A percentile compares a stretch with the other conserved stretches of the same genome.
Evolutionary conservation across 92 coral and sea anemone genomes (phyloP).

Genomic region (Parazoanthus atlanticus): DNA sequence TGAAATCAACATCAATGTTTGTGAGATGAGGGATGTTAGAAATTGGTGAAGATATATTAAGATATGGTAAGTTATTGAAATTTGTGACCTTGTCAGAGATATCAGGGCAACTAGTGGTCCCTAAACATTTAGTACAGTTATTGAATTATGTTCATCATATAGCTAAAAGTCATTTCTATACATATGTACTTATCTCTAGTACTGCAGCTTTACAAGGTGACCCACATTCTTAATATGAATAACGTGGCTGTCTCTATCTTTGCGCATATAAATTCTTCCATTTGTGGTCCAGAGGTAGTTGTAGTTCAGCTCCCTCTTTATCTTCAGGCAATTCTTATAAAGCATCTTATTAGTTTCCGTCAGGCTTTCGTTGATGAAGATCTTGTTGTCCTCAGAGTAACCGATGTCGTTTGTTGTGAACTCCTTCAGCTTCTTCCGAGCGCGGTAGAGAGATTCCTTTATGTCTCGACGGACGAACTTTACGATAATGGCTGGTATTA

Average conservation of each 20-base stretch:
- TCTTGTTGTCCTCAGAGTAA: neutral
- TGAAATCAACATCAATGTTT: conserved; percentile 42
- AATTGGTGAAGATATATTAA: conserved; percentile 50
- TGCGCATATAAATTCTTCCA: neutral
- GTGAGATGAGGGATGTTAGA: conserved; percentile 52
- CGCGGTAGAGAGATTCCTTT: conserved; percentile 11
- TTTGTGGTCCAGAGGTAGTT: neutral
- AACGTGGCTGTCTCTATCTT: conserved; percentile 8
- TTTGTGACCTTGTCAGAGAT: conserved; percentile 14
- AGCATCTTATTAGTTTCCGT: neutral
- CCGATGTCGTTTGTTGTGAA: neutral
- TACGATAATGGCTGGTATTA: neutral
- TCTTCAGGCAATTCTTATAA: neutral
- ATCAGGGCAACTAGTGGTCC: too few species aligned
- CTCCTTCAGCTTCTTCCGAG: neutral
- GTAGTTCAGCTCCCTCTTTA: neutral
- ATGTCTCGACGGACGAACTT: neutral
- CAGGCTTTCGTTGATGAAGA: conserved; percentile 13
- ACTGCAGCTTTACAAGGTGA: neutral
- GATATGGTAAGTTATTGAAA: conserved; percentile 27
- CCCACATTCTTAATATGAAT: neutral
- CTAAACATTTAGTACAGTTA: too few species aligned
- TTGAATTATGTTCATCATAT: too few species aligned
- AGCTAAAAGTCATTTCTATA: too few species aligned
- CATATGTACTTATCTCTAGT: neutral